Percentiles rank a stretch among this genome's conserved stretches.
phyloP scores from a whole-genome alignment of 2,113 vertebrate species.

The Takifugu flavidus region DNA sequence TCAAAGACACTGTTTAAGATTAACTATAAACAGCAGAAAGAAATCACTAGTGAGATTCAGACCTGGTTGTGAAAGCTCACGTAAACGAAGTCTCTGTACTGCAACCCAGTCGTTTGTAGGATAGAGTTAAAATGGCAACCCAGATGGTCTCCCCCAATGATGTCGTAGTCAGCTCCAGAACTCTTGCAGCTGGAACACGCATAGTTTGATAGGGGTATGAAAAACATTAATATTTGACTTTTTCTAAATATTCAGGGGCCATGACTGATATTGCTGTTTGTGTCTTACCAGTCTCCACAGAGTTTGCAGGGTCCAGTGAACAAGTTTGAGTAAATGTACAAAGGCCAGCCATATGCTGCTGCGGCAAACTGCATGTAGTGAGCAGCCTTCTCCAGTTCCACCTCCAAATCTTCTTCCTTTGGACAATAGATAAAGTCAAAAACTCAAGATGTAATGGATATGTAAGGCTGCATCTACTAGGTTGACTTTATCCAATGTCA shows the following conservation, averaged over 20 bases:
- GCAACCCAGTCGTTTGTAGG: constrained; percentile 86
- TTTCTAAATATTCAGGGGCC: neutral
- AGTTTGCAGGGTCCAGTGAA: constrained; percentile 87
- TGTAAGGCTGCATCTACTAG: neutral
- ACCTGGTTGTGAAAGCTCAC: constrained; percentile 97
- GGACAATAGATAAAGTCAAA: neutral
- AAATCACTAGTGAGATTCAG: rapidly evolving
- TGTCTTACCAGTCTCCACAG: constrained; percentile 84
- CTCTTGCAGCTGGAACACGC: constrained; percentile 76
- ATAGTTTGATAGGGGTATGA: neutral
- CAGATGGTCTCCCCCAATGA: constrained; percentile 81
- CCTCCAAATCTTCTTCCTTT: constrained; percentile 83
- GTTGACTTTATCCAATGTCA: neutral
- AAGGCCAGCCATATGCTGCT: constrained; percentile 93
- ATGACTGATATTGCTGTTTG: neutral
- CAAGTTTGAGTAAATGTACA: constrained; percentile 87
- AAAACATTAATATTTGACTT: neutral
- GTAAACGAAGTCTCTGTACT: constrained; percentile 94
- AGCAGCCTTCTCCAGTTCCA: constrained; percentile 83
- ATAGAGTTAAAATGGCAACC: constrained; percentile 90
- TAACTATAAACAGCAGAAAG: neutral
- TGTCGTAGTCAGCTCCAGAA: constrained; percentile 74
- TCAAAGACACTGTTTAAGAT: neutral
- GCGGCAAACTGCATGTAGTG: constrained; percentile 92
- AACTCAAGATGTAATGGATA: neutral